Percentiles rank a stretch among this genome's conserved stretches.
Evolutionary conservation across 2,113 vertebrate species (phyloP).

Genomic region (Oncorhynchus tshawytscha): DNA sequence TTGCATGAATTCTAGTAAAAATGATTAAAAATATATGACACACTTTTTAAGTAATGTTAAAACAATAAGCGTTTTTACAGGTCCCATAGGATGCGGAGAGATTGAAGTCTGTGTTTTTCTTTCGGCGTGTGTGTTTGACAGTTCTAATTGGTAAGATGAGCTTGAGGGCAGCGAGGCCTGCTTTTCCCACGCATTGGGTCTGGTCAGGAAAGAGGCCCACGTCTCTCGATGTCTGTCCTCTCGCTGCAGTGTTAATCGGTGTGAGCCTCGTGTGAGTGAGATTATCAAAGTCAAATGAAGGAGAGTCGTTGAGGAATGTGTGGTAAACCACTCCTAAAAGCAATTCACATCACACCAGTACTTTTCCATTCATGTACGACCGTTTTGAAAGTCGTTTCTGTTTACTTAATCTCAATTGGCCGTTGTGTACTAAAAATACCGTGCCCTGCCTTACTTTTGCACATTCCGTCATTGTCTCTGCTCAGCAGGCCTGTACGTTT

Average conservation of each 20-base stretch:
- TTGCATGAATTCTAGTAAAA: conserved; percentile 54
- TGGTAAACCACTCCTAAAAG: conserved; percentile 72
- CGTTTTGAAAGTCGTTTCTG: conserved; percentile 73
- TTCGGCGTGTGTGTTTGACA: conserved; percentile 41
- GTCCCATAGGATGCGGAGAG: conserved; percentile 59
- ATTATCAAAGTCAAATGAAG: conserved; percentile 80
- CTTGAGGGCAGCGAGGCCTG: conserved; percentile 44
- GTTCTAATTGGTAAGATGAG: conserved; percentile 70
- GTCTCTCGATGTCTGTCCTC: conserved; percentile 61
- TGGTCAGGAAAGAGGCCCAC: conserved; percentile 47
- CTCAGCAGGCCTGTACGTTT: conserved; percentile 55
- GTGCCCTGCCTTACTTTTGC: too few species aligned
- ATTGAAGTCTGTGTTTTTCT: conserved; percentile 56
- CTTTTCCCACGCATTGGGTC: conserved; percentile 30
- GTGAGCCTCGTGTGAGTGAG: conserved; percentile 68
- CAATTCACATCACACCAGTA: conserved; percentile 72
- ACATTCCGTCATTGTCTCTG: conserved; percentile 27
- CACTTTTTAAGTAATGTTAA: conserved; percentile 72
- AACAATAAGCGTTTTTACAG: conserved; percentile 64
- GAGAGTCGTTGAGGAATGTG: conserved; percentile 73
- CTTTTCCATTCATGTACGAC: conserved; percentile 67
- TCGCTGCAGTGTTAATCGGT: conserved; percentile 74
- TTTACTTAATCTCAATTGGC: conserved; percentile 73
- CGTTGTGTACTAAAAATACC: conserved; percentile 49
- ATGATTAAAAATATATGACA: conserved; percentile 72